Evolutionary conservation across 2,888 invertebrate species (phyloP), one percentile per base, ranked within the genome.

Genomic region (Silvanus unidentatus): DNA sequence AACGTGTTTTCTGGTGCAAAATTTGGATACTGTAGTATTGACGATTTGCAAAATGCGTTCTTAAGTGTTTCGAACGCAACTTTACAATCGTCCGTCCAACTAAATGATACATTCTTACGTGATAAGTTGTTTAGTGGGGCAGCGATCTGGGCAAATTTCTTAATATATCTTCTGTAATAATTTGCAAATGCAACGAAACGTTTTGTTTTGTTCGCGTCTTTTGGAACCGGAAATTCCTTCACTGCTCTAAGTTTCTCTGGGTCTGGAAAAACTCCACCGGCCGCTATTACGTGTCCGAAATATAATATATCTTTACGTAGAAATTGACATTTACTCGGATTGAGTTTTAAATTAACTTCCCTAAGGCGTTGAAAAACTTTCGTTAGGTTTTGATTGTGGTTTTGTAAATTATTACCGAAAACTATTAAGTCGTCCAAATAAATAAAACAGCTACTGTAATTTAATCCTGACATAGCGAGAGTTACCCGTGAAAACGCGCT

Each of bases 401-500:
- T 38, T 28, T 22, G 11, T 44, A 58, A 50, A 47, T 43, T 54
- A 36, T 48, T 53, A 8, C 53, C 57, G 38, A 55, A 46, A 46
- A 32, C 44, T 30, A 11, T 37, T 16, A 30, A 43, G 37, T n/a
- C n/a, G 37, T 38, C 32, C 53, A 14, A 32, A 32, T 32, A 32
- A 32, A 32, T 32, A 32, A 32, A 32, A 39, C 51, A 51, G 8
- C 22, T 27, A 13, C 32, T 41, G 41, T 50, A 50, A 38, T 46
- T 50, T 22, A 58, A 40, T 9, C 54, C 54, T 27, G 55, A 49
- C 48, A 57, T 51, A 34, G 58, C 57, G 8, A 58, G 50, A 4
- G 54, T 50, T 54, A 57, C 56, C 36, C 58, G 42, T 14, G 53
- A 60, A 52, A 62, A 62, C 39, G 49, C 40, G 48, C 54, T 52